These are phyloP conservation scores for Lonchura striata DNA, from an alignment of 2,113 vertebrate species.

Conservation along the genomic window DNA sequence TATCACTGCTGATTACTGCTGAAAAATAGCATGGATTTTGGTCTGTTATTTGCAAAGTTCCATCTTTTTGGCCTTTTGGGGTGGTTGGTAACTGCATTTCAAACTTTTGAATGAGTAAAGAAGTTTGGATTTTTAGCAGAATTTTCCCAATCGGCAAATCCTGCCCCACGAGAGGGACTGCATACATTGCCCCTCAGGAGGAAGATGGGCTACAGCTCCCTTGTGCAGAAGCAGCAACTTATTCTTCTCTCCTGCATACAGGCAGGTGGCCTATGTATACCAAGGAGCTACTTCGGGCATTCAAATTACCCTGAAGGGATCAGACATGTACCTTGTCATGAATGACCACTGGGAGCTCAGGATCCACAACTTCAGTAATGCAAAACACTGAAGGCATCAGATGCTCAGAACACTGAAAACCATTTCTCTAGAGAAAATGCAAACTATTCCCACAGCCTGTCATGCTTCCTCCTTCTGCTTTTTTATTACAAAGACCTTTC, in stretches of 20 bases:
- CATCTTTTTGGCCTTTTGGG: neutral
- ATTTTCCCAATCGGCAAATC: neutral
- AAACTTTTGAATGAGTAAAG: neutral
- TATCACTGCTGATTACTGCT: neutral
- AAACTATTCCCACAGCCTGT: neutral
- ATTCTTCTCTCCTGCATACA: neutral
- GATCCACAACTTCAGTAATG: neutral
- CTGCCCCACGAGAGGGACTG: accelerated
- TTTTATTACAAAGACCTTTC: neutral
- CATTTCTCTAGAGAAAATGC: neutral
- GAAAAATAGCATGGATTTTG: neutral
- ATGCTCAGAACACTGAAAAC: neutral
- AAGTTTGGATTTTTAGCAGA: neutral
- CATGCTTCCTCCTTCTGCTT: neutral
- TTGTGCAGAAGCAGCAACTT: neutral
- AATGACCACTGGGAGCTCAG: neutral
- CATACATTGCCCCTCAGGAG: neutral
- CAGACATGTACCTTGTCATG: neutral
- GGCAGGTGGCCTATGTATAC: neutral
- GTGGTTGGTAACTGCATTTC: neutral
- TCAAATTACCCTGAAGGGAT: neutral
- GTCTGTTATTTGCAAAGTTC: neutral
- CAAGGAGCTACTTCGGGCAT: neutral
- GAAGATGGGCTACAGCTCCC: neutral
- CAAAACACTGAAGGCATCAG: neutral